phyloP scores from a whole-genome alignment of 2,797 vertebrate species.

The Myotis planiceps region DNA sequence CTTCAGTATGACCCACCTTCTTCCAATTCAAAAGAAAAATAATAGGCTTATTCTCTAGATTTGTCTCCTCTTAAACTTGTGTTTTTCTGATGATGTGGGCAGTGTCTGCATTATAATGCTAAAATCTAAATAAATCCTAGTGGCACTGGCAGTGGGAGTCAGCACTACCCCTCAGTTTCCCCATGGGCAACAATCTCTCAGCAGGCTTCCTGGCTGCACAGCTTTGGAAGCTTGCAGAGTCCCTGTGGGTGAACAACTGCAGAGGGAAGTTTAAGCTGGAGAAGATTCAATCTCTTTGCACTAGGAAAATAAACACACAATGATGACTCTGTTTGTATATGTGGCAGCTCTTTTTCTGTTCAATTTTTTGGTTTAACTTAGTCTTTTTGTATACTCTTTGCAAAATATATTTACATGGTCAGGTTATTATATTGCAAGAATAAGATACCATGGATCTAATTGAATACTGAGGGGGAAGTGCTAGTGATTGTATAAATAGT shows the following conservation, averaged over 20 bases:
- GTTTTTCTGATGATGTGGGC: background rate
- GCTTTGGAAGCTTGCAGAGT: constrained; percentile 44
- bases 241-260: constrained; percentile 30
- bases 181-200: background rate
- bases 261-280: background rate
- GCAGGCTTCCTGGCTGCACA: background rate
- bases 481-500: background rate
- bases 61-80: background rate
- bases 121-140: constrained; percentile 47
- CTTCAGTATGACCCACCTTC: background rate
- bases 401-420: constrained; percentile 3
- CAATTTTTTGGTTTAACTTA: background rate
- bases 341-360: background rate
- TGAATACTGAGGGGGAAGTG: background rate
- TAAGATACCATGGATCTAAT: background rate
- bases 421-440: background rate
- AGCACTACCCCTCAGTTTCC: background rate
- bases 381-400: constrained; percentile 14
- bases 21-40: background rate
- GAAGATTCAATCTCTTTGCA: background rate
- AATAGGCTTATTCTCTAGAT: background rate
- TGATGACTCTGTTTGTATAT: background rate
- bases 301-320: background rate
- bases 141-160: background rate
- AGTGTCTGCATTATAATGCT: background rate